Evolutionary conservation across 2,113 vertebrate species (phyloP).

Genomic region (Melanerpes aurifrons): DNA sequence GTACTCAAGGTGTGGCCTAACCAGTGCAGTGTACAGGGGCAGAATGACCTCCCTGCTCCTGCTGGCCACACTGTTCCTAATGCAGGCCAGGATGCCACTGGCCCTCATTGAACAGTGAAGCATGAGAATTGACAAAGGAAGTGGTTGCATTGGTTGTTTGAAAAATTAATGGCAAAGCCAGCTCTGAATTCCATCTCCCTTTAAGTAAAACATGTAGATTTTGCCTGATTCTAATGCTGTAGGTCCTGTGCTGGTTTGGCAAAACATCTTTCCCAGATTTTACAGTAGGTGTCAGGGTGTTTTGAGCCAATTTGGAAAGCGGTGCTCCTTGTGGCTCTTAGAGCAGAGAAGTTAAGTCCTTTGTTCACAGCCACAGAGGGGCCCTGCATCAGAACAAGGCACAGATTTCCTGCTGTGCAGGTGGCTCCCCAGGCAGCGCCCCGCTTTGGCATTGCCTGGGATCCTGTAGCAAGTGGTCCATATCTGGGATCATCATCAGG

Average conservation of each 20-base stretch:
- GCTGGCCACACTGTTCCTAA: no score
- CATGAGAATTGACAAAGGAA: slow-evolving; percentile 66
- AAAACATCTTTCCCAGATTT: not conserved
- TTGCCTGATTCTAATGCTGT: not conserved
- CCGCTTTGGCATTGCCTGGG: accelerated
- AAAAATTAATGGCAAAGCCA: slow-evolving; percentile 17
- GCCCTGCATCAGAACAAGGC: not conserved
- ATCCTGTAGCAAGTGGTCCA: not conserved
- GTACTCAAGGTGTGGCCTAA: no score
- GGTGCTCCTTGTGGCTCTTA: accelerated
- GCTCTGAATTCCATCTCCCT: slow-evolving; percentile 25
- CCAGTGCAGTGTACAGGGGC: no score
- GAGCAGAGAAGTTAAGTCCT: not conserved
- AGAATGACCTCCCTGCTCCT: no score
- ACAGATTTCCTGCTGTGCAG: not conserved
- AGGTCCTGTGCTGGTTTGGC: not conserved
- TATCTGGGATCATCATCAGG: not conserved
- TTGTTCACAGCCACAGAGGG: not conserved
- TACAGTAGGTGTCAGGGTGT: not conserved
- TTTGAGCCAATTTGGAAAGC: not conserved
- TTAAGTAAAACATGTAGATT: slow-evolving; percentile 37
- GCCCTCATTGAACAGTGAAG: slow-evolving; percentile 59
- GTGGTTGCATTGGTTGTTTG: slow-evolving; percentile 32
- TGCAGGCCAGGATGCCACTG: no score
- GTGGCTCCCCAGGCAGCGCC: not conserved